Base-by-base conservation (phyloP, 2,888 invertebrate genomes). In the Chirona hameri region DNA sequence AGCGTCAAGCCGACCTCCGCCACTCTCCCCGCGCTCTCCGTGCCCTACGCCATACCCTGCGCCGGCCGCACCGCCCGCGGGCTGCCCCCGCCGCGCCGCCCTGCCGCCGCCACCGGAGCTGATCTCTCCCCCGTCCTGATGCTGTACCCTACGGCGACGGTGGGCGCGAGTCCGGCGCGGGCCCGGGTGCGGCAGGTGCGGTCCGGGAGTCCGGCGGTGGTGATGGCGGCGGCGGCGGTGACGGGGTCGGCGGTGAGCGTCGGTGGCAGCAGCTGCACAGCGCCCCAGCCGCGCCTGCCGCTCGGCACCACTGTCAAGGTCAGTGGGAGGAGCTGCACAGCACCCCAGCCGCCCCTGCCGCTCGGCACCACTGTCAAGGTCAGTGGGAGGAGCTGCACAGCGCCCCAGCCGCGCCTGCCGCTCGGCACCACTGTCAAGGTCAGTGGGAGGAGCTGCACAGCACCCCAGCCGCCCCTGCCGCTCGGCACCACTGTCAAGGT, bases 1-100 rank as follows among this genome's bases (percentile, higher is more conserved):
- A 46, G 79, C 29, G 39, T 27, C 82, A 82, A 65, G 29, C 82
- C 79, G 55, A 80, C 24, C 60, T 60, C 76, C 24, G 57, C 79
- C 79, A 55, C 39, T 18, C 76, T 57, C 4, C 76, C 52, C 24
- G 76, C 82, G 24, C 29, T 52, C 82, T 79, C 76, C 31, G 60
- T 29, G 12, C 21, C 72, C 29, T 82, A 55, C 82, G 31, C 27
- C 27, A 72, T 76, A n/a, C 69, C 82, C 79, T 29, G 57, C 31
- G 27, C 31, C 31, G 52, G 52, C 52, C 55, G 79, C 29, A 3
- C 52, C 29, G 39, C 9, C 55, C n/a, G 76, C 57, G 27, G 24
- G 55, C 52, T 27, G 57, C 39, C 82, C 39, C 55, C 79, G 79
- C n/a, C 55, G 69, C 81, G 48, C 39, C 65, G 69, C 15, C 15